Conservation (phyloP, 2,888 invertebrate genomes). For the Sarcophaga variegata region DNA sequence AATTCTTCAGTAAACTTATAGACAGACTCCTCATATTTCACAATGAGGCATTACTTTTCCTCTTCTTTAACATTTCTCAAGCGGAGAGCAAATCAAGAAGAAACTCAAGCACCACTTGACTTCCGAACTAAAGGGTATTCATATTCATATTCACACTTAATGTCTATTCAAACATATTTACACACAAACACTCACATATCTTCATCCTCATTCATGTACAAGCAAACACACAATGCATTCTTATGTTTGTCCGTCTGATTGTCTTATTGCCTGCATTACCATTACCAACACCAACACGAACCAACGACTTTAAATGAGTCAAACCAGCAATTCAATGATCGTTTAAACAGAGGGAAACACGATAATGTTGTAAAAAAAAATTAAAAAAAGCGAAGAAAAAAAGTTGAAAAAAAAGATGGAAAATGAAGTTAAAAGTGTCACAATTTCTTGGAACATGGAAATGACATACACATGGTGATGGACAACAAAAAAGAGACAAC, state of each 20-base stretch:
- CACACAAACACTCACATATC: neutral
- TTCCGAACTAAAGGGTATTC: conserved; percentile 46
- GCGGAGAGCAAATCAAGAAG: conserved; percentile 50
- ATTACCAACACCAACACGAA: neutral
- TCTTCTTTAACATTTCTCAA: neutral
- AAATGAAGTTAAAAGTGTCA: conserved; percentile 40
- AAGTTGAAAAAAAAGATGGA: neutral
- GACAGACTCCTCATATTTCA: too few species aligned
- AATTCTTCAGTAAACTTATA: neutral
- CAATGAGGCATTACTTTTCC: neutral
- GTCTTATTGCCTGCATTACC: neutral
- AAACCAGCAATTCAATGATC: conserved; percentile 30
- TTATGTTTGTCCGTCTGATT: conserved; percentile 18
- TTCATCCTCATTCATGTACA: too few species aligned
- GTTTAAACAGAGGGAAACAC: neutral
- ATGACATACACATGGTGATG: conserved; percentile 9
- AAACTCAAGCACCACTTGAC: conserved; percentile 57
- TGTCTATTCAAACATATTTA: neutral
- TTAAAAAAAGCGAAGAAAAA: neutral
- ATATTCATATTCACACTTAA: conserved; percentile 55
- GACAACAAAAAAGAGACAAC: neutral
- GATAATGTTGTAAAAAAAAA: conserved; percentile 22
- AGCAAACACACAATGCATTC: neutral
- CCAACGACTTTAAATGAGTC: conserved; percentile 25
- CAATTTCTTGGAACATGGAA: conserved; percentile 44